These are phyloP conservation scores for Agrotis puta DNA, from an alignment of 2,888 invertebrate species.

Conservation along the genomic window DNA sequence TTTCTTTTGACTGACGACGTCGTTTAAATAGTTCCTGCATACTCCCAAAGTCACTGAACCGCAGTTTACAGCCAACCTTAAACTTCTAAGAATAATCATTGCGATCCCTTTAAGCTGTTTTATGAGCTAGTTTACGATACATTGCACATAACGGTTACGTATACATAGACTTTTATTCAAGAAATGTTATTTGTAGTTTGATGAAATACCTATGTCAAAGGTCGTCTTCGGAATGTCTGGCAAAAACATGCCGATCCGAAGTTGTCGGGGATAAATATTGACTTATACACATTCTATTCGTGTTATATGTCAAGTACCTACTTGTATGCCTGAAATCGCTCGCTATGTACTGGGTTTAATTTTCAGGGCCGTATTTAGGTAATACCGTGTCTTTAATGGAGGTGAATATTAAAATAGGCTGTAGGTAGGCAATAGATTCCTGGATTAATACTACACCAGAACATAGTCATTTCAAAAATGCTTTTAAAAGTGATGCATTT, in stretches of 20 bases:
- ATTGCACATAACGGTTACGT: slow-evolving; percentile 33
- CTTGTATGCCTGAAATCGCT: not conserved
- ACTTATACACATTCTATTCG: slow-evolving; percentile 8
- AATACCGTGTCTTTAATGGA: not conserved
- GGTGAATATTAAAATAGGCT: not conserved
- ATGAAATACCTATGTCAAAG: slow-evolving; percentile 33
- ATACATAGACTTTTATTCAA: slow-evolving; percentile 26
- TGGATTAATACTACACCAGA: not conserved
- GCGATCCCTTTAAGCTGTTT: slow-evolving; percentile 37
- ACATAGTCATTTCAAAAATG: not conserved
- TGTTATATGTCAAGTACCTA: slow-evolving; percentile 19
- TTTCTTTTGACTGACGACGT: slow-evolving; percentile 22
- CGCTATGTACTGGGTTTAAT: not conserved
- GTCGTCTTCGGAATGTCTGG: slow-evolving; percentile 41
- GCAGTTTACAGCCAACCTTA: slow-evolving; percentile 44
- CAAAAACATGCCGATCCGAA: slow-evolving; percentile 7
- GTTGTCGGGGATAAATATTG: slow-evolving; percentile 9
- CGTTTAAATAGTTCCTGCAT: slow-evolving; percentile 28
- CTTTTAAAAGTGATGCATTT: not conserved
- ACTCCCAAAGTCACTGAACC: slow-evolving; percentile 43
- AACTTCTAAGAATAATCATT: slow-evolving; percentile 36
- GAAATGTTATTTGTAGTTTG: slow-evolving; percentile 17
- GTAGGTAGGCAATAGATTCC: not conserved
- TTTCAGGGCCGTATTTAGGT: not conserved
- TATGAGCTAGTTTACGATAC: slow-evolving; percentile 55